Base-by-base conservation (phyloP, 2,888 invertebrate species). In the Drosophila buzzatii region DNA sequence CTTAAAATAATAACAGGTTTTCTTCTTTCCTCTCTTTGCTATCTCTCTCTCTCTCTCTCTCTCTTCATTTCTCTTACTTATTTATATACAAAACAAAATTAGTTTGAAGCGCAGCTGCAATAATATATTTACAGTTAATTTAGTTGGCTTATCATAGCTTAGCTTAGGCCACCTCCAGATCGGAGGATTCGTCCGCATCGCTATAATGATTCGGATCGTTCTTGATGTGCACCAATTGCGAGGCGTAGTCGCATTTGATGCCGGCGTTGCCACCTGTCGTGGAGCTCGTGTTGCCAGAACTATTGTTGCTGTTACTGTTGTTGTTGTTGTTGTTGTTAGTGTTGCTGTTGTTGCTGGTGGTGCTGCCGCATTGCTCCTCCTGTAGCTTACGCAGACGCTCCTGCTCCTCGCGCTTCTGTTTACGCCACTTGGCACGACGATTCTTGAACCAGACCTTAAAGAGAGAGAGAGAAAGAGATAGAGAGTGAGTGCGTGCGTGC, bases 381-480 rank as follows among this genome's bases (percentile, higher is more conserved):
- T 97, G 97, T 73, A 97, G 92, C 93, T 97, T 97, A 70, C 97
- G 95, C 82, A 97, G 94, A 70, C 97, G 94, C 93, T 97, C 96
- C 93, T 97, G 96, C 92, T 97, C 96, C 92, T 96, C 98, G 3
- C 98, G 95, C 92, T 98, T 98, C 92, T 98, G 98, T 91, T 98
- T 98, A 82, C 98, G 95, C 98, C 98, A 98, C 94, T 98, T 99
- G 82, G 98, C 98, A 44, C 98, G 95, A 23, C 98, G 95, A 93
- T 98, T 98, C 94, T 98, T 98, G 94, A 98, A 98, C 98, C 98
- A 98, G 14, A 98, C 98, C 98, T 98, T 98, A 94, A 55, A 27
- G 39, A 10, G 10, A n/a, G 14, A 57, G 31, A 33, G 3, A 33
- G 1, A 57, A n/a, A 44, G 47, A 35, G 16, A 94, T 8, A 12